A percentile compares a stretch with the other conserved stretches of the same genome.
Evolutionary conservation across 2,888 invertebrate species (phyloP).

Genomic region (Synergus umbraculus): DNA sequence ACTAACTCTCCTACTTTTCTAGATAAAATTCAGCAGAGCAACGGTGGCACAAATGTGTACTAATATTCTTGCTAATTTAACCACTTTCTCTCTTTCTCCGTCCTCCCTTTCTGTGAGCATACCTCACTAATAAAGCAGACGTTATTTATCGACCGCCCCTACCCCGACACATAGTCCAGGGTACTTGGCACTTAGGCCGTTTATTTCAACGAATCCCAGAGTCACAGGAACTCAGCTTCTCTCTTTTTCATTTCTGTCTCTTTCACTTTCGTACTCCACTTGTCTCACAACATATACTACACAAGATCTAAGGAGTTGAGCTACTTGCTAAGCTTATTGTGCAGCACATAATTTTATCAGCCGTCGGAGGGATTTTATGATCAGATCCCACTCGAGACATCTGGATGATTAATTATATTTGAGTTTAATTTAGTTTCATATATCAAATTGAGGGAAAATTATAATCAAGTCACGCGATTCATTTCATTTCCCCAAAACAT

Average conservation of each 20-base stretch:
- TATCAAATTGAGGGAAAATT: not conserved
- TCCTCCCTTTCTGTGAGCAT: constrained; percentile 55
- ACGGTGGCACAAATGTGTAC: constrained; percentile 67
- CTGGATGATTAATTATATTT: not conserved
- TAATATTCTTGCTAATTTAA: constrained; percentile 76
- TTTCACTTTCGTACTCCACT: constrained; percentile 36
- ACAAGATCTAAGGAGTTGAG: constrained; percentile 13
- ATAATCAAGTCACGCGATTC: not conserved
- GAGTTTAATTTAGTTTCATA: constrained; percentile 2
- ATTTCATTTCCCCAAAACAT: not conserved
- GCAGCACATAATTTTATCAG: constrained; percentile 43
- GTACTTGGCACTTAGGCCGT: constrained; percentile 69
- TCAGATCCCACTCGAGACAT: not conserved
- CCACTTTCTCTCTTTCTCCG: constrained; percentile 64
- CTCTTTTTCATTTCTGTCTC: constrained; percentile 51
- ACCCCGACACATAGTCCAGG: constrained; percentile 58
- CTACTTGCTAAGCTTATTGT: constrained; percentile 27
- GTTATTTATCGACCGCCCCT: constrained; percentile 74
- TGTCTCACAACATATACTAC: constrained; percentile 17
- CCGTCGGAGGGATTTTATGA: not conserved
- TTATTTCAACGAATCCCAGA: constrained; percentile 67
- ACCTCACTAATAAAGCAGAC: constrained; percentile 75
- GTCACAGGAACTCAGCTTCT: constrained; percentile 51
- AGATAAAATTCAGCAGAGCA: constrained; percentile 18
- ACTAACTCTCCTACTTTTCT: constrained; percentile 2